These are phyloP conservation scores for Patella caerulea DNA, from an alignment of 2,888 invertebrate species.

Conservation along the genomic window DNA sequence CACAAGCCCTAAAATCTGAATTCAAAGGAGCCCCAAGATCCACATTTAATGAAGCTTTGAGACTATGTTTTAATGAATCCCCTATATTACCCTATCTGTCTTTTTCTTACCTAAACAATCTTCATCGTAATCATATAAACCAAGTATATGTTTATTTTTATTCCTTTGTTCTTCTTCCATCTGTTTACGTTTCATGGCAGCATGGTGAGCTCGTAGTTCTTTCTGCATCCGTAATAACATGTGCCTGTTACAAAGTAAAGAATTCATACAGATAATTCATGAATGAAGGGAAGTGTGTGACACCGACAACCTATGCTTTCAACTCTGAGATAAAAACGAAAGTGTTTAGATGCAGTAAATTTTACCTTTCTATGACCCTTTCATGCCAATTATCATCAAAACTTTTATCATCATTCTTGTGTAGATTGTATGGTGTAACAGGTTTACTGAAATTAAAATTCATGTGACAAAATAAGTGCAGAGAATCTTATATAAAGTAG, in stretches of 20 bases:
- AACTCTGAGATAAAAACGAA: too few species aligned
- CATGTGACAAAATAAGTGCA: not conserved
- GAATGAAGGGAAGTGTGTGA: too few species aligned
- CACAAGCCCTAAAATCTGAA: too few species aligned
- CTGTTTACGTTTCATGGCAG: conserved; percentile 47
- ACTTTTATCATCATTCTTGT: conserved; percentile 55
- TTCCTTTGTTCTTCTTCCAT: conserved; percentile 17
- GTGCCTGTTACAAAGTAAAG: conserved; percentile 49
- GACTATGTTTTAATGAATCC: too few species aligned
- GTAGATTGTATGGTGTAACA: conserved; percentile 48
- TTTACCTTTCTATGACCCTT: conserved; percentile 62
- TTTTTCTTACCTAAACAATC: not conserved
- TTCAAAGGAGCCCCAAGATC: too few species aligned
- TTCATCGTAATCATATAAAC: not conserved
- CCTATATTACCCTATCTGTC: not conserved
- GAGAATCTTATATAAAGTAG: too few species aligned
- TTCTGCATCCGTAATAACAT: conserved; percentile 65
- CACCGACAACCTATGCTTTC: too few species aligned
- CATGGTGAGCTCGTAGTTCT: conserved; percentile 61
- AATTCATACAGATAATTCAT: not conserved
- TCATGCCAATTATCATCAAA: conserved; percentile 66
- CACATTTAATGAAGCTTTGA: too few species aligned
- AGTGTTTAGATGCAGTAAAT: not conserved
- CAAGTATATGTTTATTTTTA: not conserved
- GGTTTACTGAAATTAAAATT: conserved; percentile 38